Conservation (phyloP, 2,113 vertebrate species). For the Brachypteracias leptosomus region DNA sequence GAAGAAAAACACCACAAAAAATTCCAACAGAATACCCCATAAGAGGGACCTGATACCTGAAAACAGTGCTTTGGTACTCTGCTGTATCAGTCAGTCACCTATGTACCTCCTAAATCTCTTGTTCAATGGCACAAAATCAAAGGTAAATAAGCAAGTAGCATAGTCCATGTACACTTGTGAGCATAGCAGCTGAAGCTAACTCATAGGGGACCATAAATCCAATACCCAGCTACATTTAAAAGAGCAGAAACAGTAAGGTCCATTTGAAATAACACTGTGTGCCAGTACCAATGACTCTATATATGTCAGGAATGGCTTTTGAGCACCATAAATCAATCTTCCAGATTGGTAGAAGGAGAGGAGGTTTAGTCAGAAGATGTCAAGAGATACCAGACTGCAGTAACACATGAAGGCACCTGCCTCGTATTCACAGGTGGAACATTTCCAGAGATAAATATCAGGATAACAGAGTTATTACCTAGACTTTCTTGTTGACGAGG, state of each 20-base stretch:
- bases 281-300: background rate
- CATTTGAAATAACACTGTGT: background rate
- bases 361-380: background rate
- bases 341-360: background rate
- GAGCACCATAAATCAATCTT: slow-evolving; percentile 3
- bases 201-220: background rate
- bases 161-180: background rate
- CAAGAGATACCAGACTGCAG: background rate
- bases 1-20: background rate
- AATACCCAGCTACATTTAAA: background rate
- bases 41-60: background rate
- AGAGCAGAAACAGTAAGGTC: background rate
- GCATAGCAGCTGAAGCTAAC: background rate
- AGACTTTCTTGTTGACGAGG: background rate
- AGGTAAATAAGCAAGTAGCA: background rate
- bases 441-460: background rate
- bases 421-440: background rate
- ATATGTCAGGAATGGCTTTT: background rate
- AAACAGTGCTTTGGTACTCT: background rate
- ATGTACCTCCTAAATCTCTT: background rate
- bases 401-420: background rate
- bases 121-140: background rate
- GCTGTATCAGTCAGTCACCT: background rate
- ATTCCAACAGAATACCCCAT: rapidly evolving
- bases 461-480: background rate